A percentile compares a stretch with the other conserved stretches of the same genome.
Conservation (phyloP, 37 sponge, comb jelly and placozoan species). For the Crambe crambe region DNA sequence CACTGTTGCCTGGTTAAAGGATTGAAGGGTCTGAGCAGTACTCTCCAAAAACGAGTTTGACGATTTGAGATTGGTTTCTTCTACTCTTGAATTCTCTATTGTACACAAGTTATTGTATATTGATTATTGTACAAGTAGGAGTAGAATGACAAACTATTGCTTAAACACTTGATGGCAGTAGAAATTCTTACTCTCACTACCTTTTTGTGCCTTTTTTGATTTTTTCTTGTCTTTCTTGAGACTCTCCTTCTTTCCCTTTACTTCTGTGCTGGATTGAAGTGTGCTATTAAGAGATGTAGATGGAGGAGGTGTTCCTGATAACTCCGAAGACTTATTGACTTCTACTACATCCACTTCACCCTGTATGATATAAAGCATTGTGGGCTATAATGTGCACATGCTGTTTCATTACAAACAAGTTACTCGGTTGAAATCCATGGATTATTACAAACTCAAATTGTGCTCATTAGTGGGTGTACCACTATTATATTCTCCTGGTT, state of each 20-base stretch:
- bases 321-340: background rate
- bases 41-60: background rate
- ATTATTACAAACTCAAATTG: no score
- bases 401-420: background rate
- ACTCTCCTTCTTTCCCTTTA: background rate
- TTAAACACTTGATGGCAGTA: no score
- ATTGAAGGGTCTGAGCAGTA: slow-evolving; percentile 16
- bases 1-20: background rate
- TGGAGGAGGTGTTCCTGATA: background rate
- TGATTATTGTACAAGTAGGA: background rate
- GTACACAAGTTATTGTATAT: background rate
- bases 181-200: background rate
- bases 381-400: background rate
- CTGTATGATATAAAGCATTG: slow-evolving; percentile 1
- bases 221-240: slow-evolving; percentile 14
- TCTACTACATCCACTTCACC: slow-evolving; percentile 50
- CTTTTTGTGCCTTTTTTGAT: slow-evolving; percentile 11
- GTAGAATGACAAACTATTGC: no score
- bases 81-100: background rate
- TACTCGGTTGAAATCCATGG: no score
- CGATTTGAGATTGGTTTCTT: background rate
- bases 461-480: no score
- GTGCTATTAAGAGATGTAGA: background rate
- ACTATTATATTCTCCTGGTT: no score
- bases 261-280: background rate